A percentile compares a stretch with the other conserved stretches of the same genome.
Conservation (phyloP, 2,113 vertebrate genomes). For the Scopus umbretta region DNA sequence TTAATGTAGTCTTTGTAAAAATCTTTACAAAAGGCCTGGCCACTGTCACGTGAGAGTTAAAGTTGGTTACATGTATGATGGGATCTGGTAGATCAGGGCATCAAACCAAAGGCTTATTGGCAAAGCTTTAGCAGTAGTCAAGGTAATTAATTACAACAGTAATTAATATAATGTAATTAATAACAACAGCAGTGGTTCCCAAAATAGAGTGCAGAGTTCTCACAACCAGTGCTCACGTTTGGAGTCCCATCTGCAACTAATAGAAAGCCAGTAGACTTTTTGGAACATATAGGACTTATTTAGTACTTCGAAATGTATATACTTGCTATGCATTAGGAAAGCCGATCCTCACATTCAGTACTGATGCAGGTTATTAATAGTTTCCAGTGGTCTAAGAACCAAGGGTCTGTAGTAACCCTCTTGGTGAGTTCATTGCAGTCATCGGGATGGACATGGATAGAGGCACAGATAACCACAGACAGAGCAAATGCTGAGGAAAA, state of each 20-base stretch:
- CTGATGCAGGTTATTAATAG: not conserved
- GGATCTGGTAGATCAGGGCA: not conserved
- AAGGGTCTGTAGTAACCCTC: not conserved
- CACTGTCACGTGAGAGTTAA: not conserved
- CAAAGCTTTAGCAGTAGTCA: not conserved
- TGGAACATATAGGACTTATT: not conserved
- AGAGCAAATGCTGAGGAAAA: not conserved
- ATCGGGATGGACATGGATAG: not conserved
- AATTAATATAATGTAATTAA: too few relatives aligned
- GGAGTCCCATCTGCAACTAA: not conserved
- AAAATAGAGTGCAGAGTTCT: not conserved
- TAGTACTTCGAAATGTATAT: not conserved
- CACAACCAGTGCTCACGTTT: not conserved
- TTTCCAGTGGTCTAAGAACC: not conserved
- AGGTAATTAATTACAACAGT: not conserved
- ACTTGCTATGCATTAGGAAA: not conserved
- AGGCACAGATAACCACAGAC: not conserved
- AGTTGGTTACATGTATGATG: not conserved
- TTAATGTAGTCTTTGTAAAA: not conserved
- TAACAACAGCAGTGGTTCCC: not conserved
- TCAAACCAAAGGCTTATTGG: not conserved
- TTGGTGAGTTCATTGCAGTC: not conserved
- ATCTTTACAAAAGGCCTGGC: not conserved
- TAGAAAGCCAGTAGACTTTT: not conserved
- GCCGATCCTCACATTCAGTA: not conserved